Evolutionary conservation across 2,797 vertebrate genomes (phyloP), one percentile per base, ranked within the genome.

Genomic region (Limnodromus scolopaceus): DNA sequence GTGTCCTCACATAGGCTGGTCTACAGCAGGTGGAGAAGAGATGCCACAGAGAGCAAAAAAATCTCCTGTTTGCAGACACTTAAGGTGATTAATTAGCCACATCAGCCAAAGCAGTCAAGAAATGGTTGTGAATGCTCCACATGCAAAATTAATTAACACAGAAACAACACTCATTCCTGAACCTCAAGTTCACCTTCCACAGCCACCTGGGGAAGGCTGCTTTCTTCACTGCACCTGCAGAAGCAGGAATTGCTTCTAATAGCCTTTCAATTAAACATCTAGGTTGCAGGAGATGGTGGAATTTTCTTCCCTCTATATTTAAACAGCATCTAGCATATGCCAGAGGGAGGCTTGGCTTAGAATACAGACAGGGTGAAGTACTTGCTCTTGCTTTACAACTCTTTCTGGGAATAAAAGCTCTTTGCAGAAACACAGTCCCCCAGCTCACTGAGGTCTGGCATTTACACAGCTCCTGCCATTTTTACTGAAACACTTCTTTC

Each of bases 71-170:
- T 97, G 97, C 91, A 97, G 97, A 97, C 89, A 96, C 76, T 96
- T 92, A 92, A 39, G 60, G 93, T 97, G 97, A 98, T 97, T 98
- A 98, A 98, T 98, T 96, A 97, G 92, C 79, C 95, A 94, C 87
- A 92, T 97, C 96, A 96, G 85, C 96, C 84, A 95, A 97, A 94
- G 92, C 80, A 94, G 92, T 93, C 93, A 96, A 96, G 93, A 95
- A 89, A 64, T 88, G 61, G 96, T 97, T 97, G 92, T 96, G 95
- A 96, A 95, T 93, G 93, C 81, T 95, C 93, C 94, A 97, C 93
- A 85, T 64, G 63, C 57, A 93, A 97, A 98, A 97, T 97, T 92
- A 97, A 98, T 98, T 97, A 98, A 95, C 84, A 86, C 77, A 90
- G 74, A 97, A 96, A 89, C 63, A 86, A 92, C 76, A 68, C 57